Conservation (phyloP, 2,113 vertebrate genomes). For the Petrocephalus zakoni region DNA sequence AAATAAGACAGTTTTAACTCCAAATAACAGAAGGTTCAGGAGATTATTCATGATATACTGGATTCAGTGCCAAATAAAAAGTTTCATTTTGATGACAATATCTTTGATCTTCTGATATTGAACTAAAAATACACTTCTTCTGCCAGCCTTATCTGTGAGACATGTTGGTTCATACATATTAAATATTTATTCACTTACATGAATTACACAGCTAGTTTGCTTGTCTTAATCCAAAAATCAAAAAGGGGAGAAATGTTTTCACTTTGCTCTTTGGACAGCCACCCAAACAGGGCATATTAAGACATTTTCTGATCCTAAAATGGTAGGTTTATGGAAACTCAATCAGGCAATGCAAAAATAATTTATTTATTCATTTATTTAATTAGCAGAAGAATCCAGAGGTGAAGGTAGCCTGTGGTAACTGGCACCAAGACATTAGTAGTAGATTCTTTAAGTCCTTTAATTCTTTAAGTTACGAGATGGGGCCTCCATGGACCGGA, state of each 20-base stretch:
- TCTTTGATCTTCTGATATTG: neutral
- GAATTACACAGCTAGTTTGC: neutral
- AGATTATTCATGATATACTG: neutral
- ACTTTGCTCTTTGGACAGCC: neutral
- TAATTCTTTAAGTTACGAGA: neutral
- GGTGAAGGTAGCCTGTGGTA: neutral
- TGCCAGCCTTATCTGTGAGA: neutral
- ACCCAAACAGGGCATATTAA: neutral
- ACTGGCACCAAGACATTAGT: neutral
- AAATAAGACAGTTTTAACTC: conserved; percentile 11
- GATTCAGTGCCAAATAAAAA: neutral
- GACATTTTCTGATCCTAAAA: neutral
- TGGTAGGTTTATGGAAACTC: neutral
- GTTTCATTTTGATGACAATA: neutral
- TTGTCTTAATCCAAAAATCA: no score
- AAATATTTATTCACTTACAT: neutral
- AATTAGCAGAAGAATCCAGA: neutral
- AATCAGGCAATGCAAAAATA: conserved; percentile 24
- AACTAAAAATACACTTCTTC: neutral
- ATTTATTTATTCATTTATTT: conserved; percentile 30
- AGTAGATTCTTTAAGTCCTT: neutral
- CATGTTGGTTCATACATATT: neutral
- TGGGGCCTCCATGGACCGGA: neutral
- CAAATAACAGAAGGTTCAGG: neutral
- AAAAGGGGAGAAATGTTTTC: neutral